Evolutionary conservation across 2,797 vertebrate species (phyloP).

Genomic region (Scleropages formosus): DNA sequence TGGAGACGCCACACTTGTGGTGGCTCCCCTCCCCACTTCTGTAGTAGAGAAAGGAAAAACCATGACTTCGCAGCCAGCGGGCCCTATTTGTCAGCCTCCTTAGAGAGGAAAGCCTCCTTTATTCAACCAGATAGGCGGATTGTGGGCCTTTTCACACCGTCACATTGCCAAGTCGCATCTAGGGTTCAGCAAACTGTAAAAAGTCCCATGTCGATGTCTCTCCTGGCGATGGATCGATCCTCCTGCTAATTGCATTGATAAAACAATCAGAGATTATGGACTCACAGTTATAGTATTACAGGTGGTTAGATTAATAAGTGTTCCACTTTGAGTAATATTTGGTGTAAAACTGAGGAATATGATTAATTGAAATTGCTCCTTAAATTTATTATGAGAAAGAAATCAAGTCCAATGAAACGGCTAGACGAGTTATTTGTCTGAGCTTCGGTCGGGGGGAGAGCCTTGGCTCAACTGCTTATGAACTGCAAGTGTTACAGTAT

Average conservation of each 20-base stretch:
- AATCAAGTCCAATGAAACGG: too few relatives aligned
- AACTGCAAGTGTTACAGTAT: too few relatives aligned
- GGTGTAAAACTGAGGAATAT: too few relatives aligned
- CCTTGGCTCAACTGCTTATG: too few relatives aligned
- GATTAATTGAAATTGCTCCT: too few relatives aligned
- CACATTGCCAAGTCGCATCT: neutral
- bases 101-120: neutral
- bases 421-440: too few relatives aligned
- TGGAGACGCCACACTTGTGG: neutral
- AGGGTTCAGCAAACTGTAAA: conserved; percentile 23
- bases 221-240: neutral
- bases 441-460: too few relatives aligned
- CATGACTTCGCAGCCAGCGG: neutral
- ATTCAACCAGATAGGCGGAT: neutral
- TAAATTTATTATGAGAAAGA: too few relatives aligned
- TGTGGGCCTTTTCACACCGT: conserved; percentile 28
- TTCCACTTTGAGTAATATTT: neutral
- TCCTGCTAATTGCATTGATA: conserved; percentile 3
- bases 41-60: neutral
- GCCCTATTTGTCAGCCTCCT: neutral
- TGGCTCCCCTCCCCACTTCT: neutral
- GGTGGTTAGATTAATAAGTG: neutral
- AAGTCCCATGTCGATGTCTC: conserved; percentile 27
- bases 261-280: conserved; percentile 2
- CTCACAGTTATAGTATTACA: neutral